Base-by-base conservation (phyloP, 2,113 vertebrate species). In the Campylomormyrus numenius region DNA sequence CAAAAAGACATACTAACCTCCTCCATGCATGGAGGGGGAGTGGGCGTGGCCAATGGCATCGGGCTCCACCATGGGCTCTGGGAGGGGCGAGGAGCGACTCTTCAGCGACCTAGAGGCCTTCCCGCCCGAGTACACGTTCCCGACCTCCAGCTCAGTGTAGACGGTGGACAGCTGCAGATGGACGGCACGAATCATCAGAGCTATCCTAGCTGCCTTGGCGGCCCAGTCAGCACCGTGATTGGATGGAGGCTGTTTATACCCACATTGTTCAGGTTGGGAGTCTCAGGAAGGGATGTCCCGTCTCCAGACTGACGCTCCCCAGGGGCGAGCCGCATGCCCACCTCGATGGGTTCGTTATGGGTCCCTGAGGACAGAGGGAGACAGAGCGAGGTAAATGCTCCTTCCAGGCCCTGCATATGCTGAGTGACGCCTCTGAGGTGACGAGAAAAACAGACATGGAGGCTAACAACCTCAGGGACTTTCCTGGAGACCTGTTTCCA, bases 251-350 rank as follows among this genome's bases (percentile, higher is more conserved):
- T 53, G 49, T 48, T 52, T 58, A 2, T 48, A n/a, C 95, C 92
- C 91, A 97, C 96, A 94, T 97, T 97, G 94, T 96, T 97, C 89
- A 99, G 97, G 93, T 99, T 94, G 95, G 98, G 96, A 0, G 98
- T 99, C 95, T 99, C 98, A 0, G 98, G 98, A 46, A 99, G 96
- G 88, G 98, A 99, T 0, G 98, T 99, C 89, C 98, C 98, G 0
- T 99, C 98, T 0, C 98, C 98, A 5, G 98, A 98, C 94, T 99
- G 98, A 84, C 98, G 96, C 94, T 99, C 98, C 58, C 98, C 98
- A 1, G 98, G 96, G 87, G 97, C 96, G 92, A 98, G 94, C 91
- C 97, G 96, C 92, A 97, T 96, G 0, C 97, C 96, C 87, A 96
- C 93, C 91, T 99, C 97, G 42, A 94, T 91, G 0, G 95, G 95